Evolutionary conservation across 2,888 invertebrate genomes (phyloP).

Genomic region (Quadroppia sp.): DNA sequence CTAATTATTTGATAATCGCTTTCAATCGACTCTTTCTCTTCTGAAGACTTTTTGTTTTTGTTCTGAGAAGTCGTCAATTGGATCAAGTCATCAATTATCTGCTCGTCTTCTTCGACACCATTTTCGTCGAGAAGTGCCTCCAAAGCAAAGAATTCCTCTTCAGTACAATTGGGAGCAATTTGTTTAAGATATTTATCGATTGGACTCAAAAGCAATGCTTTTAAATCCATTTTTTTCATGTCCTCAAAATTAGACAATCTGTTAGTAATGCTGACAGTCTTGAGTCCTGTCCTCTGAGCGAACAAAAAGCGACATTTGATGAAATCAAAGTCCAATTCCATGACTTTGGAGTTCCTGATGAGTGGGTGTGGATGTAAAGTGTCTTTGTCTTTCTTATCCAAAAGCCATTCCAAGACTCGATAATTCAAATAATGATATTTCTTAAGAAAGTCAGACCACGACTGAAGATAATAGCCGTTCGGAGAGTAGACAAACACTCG

Average conservation of each 20-base stretch:
- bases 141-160: constrained; percentile 39
- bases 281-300: constrained; percentile 41
- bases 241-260: not conserved
- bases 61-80: constrained; percentile 11
- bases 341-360: constrained; percentile 20
- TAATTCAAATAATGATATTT: constrained; percentile 42
- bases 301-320: constrained; percentile 41
- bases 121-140: constrained; percentile 28
- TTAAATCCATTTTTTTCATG: constrained; percentile 17
- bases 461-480: constrained; percentile 41
- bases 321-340: constrained; percentile 35
- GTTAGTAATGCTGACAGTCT: not conserved
- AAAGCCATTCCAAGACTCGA: constrained; percentile 42
- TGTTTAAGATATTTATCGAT: constrained; percentile 19
- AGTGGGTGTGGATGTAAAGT: constrained; percentile 32
- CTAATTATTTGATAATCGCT: constrained; percentile 23
- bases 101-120: constrained; percentile 41
- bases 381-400: constrained; percentile 34
- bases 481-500: constrained; percentile 35
- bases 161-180: constrained; percentile 39
- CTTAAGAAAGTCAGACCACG: constrained; percentile 42
- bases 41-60: not conserved
- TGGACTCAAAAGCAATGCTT: constrained; percentile 37
- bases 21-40: not conserved
- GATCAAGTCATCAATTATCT: constrained; percentile 40